Evolutionary conservation across 2,113 vertebrate genomes (phyloP), one percentile per base, ranked within the genome.

Genomic region (Saguinus midas): DNA sequence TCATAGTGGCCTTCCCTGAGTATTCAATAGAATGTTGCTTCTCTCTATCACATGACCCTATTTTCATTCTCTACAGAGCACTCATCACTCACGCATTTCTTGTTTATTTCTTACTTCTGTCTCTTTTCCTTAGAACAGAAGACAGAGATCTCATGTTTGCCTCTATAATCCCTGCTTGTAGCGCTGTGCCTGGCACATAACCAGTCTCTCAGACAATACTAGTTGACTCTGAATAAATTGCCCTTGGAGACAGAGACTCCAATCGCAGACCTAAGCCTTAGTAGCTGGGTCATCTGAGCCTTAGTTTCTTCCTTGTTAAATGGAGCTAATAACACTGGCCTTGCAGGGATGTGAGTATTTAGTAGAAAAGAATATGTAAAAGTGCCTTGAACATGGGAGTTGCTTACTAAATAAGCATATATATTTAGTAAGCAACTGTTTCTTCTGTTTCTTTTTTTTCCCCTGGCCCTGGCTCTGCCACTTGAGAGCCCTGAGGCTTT

Each of bases 291-390:
- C 0, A 1, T 68, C n/a, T 75, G 78, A 83, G 20, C 17, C 57
- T 88, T 72, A 5, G 6, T 80, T 94, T 83, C 80, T 79, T 96
- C 43, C 73, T 80, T 55, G n/a, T 76, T 80, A 88, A 81, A 73
- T 25, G 27, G 43, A 50, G 21, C 70, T 8, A 29, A 57, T 75
- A 43, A 21, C 4, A 25, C 29, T 66, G 68, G 90, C 27, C 25
- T 85, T 70, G 29, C 2, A 75, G 52, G 25, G 64, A n/a, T 43
- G 1, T 72, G 43, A 87, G 45, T 50, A n/a, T 87, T 96, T 79
- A 35, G 11, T 21, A 84, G 90, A n/a, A 21, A 68, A 75, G 55
- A 75, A 43, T 58, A 52, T 2, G 3, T 85, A 66, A 52, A 82
- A 68, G n/a, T 83, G 70, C 66, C 43, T 75, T 66, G 61, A 68